These are phyloP conservation scores for Trachythela sp. DNA, from an alignment of 64 coral and sea anemone genomes.

Conservation along the genomic window DNA sequence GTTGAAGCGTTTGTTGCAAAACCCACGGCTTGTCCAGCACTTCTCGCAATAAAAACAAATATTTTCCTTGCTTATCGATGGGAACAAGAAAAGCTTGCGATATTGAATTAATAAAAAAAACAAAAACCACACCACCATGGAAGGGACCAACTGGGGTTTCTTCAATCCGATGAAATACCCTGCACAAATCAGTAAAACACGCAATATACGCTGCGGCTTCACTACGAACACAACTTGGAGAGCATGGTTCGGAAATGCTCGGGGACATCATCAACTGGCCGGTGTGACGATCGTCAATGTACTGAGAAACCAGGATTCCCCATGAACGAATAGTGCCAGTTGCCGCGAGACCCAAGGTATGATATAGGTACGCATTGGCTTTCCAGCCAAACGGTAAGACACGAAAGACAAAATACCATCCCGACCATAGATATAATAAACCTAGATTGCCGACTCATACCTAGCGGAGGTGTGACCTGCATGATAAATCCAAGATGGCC, in stretches of 20 bases:
- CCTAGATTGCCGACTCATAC: too few species aligned
- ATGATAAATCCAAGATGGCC: too few species aligned
- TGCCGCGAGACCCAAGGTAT: not conserved
- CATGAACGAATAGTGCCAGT: not conserved
- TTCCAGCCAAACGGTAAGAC: constrained; percentile 23
- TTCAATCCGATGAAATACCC: constrained; percentile 10
- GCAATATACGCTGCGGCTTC: not conserved
- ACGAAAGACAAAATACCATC: constrained; percentile 22
- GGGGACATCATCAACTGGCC: not conserved
- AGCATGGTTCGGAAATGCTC: not conserved
- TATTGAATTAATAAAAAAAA: not conserved
- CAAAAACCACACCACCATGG: not conserved
- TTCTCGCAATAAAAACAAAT: not conserved
- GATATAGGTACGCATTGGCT: not conserved
- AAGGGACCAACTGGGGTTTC: not conserved
- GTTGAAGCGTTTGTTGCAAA: not conserved
- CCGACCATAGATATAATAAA: too few species aligned
- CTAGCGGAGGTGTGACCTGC: too few species aligned
- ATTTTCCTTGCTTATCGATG: not conserved
- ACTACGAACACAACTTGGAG: not conserved
- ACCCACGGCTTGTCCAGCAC: not conserved
- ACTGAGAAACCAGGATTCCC: not conserved
- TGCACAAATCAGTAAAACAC: not conserved
- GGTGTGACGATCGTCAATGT: constrained; percentile 22
- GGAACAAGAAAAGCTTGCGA: not conserved